Evolutionary conservation across 2,888 invertebrate species (phyloP), one percentile per base, ranked within the genome.

Genomic region (Flexamia atlantica): DNA sequence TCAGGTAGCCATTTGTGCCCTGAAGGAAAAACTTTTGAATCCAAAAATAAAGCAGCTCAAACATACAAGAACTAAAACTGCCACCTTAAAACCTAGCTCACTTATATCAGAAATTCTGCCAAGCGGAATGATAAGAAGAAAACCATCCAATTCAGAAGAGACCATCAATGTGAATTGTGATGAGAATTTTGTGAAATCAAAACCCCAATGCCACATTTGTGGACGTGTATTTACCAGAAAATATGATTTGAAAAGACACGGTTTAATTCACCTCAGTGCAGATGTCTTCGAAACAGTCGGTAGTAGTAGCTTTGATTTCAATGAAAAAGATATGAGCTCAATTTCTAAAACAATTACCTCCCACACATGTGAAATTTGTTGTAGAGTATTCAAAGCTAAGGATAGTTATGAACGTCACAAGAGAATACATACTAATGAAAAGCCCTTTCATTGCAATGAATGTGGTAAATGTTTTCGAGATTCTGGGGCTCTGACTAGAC

Each of bases 371-470:
- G 89, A 90, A 85, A 85, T 89, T 0, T 90, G 90, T 82, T 90
- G 90, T 1, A 81, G 72, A 30, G 76, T 53, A 4, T 85, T 85
- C n/a, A 81, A 64, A 68, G 76, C 53, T 2, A 81, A 84, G 57
- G 40, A 76, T 42, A 84, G 83, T 57, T 82, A 57, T 28, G 84
- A 79, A 42, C 70, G 81, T 17, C 86, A 86, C 32, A 50, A 42
- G 5, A 88, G 93, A 74, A 93, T 92, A 53, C 93, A 93, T 88
- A 91, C 90, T 1, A 91, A 90, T 1, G 90, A 90, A 86, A 91
- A 90, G 86, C 91, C 91, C 0, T 91, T 89, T 81, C 84, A 89
- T 32, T 93, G 93, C 87, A 90, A 90, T 9, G 89, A 89, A 5
- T 93, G 93, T 82, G 85, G 76, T 83, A 86, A 86, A 79, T 83